Evolutionary conservation across 2,113 vertebrate species (phyloP).

Genomic region (Antigone vipio): DNA sequence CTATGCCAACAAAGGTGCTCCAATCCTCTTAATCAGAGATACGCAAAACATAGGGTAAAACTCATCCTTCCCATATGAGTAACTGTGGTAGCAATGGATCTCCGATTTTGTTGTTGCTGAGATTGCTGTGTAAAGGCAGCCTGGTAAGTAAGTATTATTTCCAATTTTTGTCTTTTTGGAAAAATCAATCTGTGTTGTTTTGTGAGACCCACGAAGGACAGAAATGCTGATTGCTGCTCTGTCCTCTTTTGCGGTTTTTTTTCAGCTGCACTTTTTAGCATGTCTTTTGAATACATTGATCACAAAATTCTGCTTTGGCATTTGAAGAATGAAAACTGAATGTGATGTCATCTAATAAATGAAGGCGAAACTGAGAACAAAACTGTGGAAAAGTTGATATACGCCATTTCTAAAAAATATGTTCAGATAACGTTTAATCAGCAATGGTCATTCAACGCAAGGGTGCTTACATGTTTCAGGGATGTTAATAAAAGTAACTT

Average conservation of each 20-base stretch:
- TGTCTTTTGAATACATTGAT: neutral
- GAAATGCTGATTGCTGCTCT: neutral
- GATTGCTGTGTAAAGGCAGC: neutral
- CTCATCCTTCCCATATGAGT: neutral
- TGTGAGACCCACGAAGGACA: neutral
- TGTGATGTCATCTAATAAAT: neutral
- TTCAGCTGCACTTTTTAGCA: neutral
- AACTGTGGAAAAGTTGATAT: neutral
- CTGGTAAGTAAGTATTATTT: neutral
- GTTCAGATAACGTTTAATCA: neutral
- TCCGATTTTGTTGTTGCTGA: neutral
- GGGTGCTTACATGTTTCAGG: neutral
- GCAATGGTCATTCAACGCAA: neutral
- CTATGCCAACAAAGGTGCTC: neutral
- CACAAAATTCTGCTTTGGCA: neutral
- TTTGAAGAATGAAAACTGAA: neutral
- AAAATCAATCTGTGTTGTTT: neutral
- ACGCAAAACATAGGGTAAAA: neutral
- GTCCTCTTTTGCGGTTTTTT: accelerated
- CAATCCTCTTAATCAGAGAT: neutral
- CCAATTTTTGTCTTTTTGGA: neutral
- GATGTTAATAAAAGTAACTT: neutral
- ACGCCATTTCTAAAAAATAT: accelerated
- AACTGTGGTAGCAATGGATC: neutral
- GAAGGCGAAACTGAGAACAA: neutral